phyloP scores from a whole-genome alignment of 2,888 invertebrate species.

The Argyresthia goedartella region DNA sequence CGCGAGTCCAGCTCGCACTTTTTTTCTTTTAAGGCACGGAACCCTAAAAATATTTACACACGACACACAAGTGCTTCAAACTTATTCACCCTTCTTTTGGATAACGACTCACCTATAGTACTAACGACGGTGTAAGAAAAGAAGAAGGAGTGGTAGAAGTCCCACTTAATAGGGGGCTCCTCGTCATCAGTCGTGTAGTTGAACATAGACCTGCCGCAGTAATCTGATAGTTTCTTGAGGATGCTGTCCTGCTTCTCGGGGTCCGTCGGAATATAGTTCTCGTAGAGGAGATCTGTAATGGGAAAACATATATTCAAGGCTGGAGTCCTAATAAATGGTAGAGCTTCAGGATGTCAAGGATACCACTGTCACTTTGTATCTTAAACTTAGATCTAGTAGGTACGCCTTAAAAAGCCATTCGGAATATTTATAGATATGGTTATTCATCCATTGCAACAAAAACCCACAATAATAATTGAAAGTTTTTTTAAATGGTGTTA shows the following conservation, averaged over 20 bases:
- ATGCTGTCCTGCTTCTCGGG: constrained; percentile 70
- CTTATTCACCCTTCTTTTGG: too few relatives aligned
- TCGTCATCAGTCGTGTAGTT: constrained; percentile 73
- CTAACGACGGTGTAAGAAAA: constrained; percentile 93
- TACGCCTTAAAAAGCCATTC: too few relatives aligned
- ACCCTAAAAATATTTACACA: too few relatives aligned
- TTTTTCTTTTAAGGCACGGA: too few relatives aligned
- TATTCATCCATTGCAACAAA: too few relatives aligned
- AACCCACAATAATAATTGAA: too few relatives aligned
- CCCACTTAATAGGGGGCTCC: constrained; percentile 80
- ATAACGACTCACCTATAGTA: constrained; percentile 88
- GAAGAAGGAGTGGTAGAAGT: constrained; percentile 92
- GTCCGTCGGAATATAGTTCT: constrained; percentile 68
- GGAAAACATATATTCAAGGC: neutral
- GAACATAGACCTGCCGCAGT: constrained; percentile 82
- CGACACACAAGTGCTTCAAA: neutral
- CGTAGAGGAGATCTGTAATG: constrained; percentile 72
- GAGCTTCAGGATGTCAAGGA: neutral
- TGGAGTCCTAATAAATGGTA: neutral
- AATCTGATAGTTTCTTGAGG: constrained; percentile 73
- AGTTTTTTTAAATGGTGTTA: too few relatives aligned
- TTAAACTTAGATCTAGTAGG: too few relatives aligned
- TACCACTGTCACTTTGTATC: neutral
- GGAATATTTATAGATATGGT: too few relatives aligned
- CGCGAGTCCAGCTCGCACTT: too few relatives aligned